These are phyloP conservation scores for Melinopterus prodromus DNA, from an alignment of 2,888 invertebrate species.

Conservation along the genomic window DNA sequence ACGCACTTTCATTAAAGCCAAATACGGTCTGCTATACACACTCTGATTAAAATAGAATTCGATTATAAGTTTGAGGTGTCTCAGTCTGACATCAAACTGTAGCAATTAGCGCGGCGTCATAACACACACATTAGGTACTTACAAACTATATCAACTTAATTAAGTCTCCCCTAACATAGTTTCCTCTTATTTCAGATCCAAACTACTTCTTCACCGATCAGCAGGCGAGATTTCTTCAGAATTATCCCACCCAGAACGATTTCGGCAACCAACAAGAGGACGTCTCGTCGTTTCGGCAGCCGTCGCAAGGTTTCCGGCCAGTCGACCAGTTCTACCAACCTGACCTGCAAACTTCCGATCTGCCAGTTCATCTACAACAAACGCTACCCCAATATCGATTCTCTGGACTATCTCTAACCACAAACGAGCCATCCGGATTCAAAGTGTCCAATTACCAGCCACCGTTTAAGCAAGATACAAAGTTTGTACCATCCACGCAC, in stretches of 20 bases:
- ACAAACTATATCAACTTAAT: too few relatives aligned
- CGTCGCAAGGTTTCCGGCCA: slow-evolving; percentile 48
- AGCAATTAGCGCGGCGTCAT: too few relatives aligned
- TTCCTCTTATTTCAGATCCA: slow-evolving; percentile 55
- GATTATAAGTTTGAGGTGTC: background rate
- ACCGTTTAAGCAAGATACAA: slow-evolving; percentile 45
- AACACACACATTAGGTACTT: too few relatives aligned
- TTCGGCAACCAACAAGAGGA: slow-evolving; percentile 48
- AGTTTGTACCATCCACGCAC: slow-evolving; percentile 34
- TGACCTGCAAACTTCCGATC: slow-evolving; percentile 59
- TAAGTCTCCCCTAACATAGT: too few relatives aligned
- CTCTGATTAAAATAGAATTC: background rate
- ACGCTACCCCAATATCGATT: slow-evolving; percentile 58
- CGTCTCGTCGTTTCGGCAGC: slow-evolving; percentile 51
- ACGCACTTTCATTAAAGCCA: background rate
- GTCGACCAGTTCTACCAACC: slow-evolving; percentile 51
- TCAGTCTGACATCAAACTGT: too few relatives aligned
- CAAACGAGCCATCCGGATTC: slow-evolving; percentile 57
- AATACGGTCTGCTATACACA: background rate
- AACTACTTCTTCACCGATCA: slow-evolving; percentile 56
- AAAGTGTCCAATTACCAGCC: slow-evolving; percentile 38
- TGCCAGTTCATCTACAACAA: slow-evolving; percentile 57
- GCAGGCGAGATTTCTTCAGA: slow-evolving; percentile 53
- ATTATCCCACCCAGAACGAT: slow-evolving; percentile 48
- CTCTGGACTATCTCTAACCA: slow-evolving; percentile 57